Percentiles rank a stretch among this genome's conserved stretches.
Conservation (phyloP, 2,113 vertebrate species). For the Istiophorus platypterus region DNA sequence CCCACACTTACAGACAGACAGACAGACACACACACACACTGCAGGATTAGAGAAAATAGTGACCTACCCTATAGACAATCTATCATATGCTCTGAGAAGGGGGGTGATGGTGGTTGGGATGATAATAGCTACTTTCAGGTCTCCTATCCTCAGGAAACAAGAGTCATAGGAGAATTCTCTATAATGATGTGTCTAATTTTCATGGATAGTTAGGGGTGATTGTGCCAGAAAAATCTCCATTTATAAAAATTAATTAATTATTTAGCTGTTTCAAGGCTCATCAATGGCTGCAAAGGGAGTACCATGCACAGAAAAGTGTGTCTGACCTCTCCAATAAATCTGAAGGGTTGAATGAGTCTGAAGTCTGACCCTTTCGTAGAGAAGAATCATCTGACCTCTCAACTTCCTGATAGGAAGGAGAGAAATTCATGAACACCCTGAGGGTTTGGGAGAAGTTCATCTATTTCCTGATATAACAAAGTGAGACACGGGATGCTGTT, state of each 20-base stretch:
- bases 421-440: constrained; percentile 66
- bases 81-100: constrained; percentile 51
- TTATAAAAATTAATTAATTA: constrained; percentile 52
- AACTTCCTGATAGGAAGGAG: constrained; percentile 66
- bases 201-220: constrained; percentile 14
- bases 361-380: constrained; percentile 23
- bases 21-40: constrained; percentile 13
- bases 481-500: constrained; percentile 59
- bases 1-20: background rate
- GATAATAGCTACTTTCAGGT: constrained; percentile 35
- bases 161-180: background rate
- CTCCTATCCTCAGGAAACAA: constrained; percentile 29
- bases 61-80: constrained; percentile 27
- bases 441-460: constrained; percentile 73
- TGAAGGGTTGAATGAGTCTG: constrained; percentile 21
- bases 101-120: constrained; percentile 5
- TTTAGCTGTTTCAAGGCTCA: constrained; percentile 54
- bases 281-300: constrained; percentile 33
- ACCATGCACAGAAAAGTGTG: constrained; percentile 21
- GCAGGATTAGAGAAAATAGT: constrained; percentile 21
- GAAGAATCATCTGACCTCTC: constrained; percentile 58
- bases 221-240: background rate
- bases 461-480: constrained; percentile 80
- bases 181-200: constrained; percentile 40
- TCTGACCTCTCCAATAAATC: constrained; percentile 28